These are phyloP conservation scores for Mola mola DNA, from an alignment of 2,113 vertebrate genomes.

Conservation along the genomic window DNA sequence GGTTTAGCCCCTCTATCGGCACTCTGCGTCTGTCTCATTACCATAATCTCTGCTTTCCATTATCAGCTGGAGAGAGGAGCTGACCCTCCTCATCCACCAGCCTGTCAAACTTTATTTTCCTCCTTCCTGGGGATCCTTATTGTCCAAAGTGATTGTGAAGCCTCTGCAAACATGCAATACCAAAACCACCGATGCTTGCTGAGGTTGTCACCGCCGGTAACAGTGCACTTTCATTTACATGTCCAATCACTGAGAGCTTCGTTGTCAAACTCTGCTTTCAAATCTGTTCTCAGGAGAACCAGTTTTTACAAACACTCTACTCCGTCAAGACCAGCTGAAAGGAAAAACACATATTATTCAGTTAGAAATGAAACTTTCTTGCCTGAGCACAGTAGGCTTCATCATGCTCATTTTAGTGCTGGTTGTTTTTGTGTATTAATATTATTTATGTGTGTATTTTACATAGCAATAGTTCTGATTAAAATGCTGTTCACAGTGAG, in stretches of 20 bases:
- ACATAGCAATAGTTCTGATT: too few species aligned
- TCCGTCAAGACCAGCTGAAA: background rate
- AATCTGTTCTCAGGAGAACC: slow-evolving; percentile 34
- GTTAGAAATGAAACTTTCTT: too few species aligned
- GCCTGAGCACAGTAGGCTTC: too few species aligned
- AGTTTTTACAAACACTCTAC: slow-evolving; percentile 1
- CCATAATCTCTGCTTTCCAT: slow-evolving; percentile 80
- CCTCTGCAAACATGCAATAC: slow-evolving; percentile 50
- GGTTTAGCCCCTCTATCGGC: slow-evolving; percentile 74
- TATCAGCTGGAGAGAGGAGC: slow-evolving; percentile 67
- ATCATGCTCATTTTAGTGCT: too few species aligned
- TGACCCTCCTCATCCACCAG: slow-evolving; percentile 65
- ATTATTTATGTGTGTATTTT: too few species aligned
- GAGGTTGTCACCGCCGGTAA: slow-evolving; percentile 44
- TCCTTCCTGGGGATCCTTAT: slow-evolving; percentile 51
- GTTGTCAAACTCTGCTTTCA: slow-evolving; percentile 17
- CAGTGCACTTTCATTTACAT: slow-evolving; percentile 36
- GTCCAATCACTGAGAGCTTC: slow-evolving; percentile 17
- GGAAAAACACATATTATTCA: background rate
- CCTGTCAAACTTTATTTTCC: slow-evolving; percentile 77
- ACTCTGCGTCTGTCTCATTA: slow-evolving; percentile 77
- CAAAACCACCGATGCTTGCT: slow-evolving; percentile 32
- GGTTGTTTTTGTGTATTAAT: too few species aligned
- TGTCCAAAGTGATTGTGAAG: slow-evolving; percentile 35
- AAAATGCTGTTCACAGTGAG: too few species aligned